These are phyloP conservation scores for Caligus rogercresseyi DNA, from an alignment of 1,140 invertebrate species.

Conservation along the genomic window DNA sequence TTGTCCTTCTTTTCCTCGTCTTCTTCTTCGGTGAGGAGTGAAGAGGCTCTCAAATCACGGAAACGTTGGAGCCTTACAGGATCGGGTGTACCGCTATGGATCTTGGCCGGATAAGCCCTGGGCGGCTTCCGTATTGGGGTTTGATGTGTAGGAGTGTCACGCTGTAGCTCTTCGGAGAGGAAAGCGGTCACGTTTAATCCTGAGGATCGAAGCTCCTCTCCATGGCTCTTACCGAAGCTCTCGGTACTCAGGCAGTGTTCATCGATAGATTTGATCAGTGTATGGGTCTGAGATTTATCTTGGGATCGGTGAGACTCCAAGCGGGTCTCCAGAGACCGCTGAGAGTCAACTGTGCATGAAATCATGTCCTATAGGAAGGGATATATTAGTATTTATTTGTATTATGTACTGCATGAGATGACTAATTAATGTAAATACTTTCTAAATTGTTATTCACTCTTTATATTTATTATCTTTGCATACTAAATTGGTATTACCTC, in stretches of 20 bases:
- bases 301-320: not conserved
- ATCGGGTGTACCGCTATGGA: not conserved
- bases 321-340: not conserved
- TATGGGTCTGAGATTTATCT: not conserved
- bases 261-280: not conserved
- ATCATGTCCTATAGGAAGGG: not conserved
- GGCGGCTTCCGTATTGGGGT: not conserved
- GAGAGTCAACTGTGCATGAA: not conserved
- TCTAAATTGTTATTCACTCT: too few species aligned
- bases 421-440: too few species aligned
- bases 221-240: not conserved
- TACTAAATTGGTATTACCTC: not conserved
- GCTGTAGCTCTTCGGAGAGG: not conserved
- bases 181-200: not conserved
- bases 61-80: not conserved
- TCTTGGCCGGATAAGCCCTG: not conserved
- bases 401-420: too few species aligned
- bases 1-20: not conserved
- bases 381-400: too few species aligned
- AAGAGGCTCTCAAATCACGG: not conserved
- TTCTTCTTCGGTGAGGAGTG: not conserved
- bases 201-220: not conserved
- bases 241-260: not conserved
- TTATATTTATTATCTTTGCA: too few species aligned
- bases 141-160: not conserved